These are phyloP conservation scores for Limenitis camilla DNA, from an alignment of 2,888 invertebrate genomes.

Conservation along the genomic window DNA sequence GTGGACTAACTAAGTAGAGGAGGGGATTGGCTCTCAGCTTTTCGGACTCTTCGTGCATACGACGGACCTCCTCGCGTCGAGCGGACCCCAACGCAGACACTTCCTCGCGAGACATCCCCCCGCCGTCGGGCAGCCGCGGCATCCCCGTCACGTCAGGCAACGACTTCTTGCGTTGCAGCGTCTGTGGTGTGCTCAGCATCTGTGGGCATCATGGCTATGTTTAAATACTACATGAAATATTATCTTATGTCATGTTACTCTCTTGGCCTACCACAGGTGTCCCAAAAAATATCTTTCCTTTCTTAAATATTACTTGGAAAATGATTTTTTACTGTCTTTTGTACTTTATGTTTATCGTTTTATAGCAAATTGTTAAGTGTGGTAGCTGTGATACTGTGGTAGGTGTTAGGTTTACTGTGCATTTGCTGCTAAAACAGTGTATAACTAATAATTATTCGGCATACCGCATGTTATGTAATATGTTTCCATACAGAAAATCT, in stretches of 20 bases:
- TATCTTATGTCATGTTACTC: too few relatives aligned
- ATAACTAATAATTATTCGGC: not conserved
- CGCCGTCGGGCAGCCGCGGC: slow-evolving; percentile 84
- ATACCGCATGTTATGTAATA: too few relatives aligned
- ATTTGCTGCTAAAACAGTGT: not conserved
- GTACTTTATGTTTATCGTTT: too few relatives aligned
- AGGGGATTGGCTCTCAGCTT: slow-evolving; percentile 95
- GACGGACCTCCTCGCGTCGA: slow-evolving; percentile 93
- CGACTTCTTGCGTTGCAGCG: slow-evolving; percentile 94
- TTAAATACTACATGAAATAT: not conserved
- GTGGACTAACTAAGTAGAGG: slow-evolving; percentile 96
- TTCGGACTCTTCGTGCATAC: slow-evolving; percentile 92
- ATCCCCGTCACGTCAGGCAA: slow-evolving; percentile 94
- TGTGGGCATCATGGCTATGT: slow-evolving; percentile 45
- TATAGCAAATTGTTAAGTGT: too few relatives aligned
- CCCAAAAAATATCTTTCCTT: too few relatives aligned
- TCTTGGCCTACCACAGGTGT: too few relatives aligned
- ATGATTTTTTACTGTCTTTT: too few relatives aligned
- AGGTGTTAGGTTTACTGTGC: not conserved
- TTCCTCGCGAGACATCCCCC: slow-evolving; percentile 94
- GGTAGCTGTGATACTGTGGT: not conserved
- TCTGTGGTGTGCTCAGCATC: slow-evolving; percentile 85
- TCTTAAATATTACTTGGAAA: too few relatives aligned
- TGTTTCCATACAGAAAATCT: too few relatives aligned
- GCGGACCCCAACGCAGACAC: slow-evolving; percentile 95